These are phyloP conservation scores for Morinoia aosen DNA, from an alignment of 2,888 invertebrate genomes.

Conservation along the genomic window DNA sequence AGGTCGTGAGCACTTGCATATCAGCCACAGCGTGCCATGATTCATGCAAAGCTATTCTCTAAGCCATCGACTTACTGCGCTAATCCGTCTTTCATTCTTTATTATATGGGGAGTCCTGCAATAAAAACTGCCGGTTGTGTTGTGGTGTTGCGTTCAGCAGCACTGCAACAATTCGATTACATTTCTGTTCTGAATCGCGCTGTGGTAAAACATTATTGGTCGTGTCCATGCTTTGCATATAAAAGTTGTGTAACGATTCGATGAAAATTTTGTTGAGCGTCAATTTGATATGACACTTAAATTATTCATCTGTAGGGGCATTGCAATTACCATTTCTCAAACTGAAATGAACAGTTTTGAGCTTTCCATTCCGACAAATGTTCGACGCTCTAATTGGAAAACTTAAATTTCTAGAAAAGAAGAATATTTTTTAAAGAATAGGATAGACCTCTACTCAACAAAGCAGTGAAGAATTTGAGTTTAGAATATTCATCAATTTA, in stretches of 20 bases:
- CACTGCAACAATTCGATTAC: not conserved
- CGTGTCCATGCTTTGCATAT: not conserved
- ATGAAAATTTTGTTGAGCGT: not conserved
- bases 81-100: not conserved
- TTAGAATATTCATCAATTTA: too few species aligned
- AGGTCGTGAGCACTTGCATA: not conserved
- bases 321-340: not conserved
- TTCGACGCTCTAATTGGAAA: not conserved
- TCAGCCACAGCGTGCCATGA: not conserved
- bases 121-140: too few species aligned
- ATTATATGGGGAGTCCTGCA: too few species aligned
- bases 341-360: not conserved
- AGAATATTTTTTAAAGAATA: too few species aligned
- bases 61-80: too few species aligned
- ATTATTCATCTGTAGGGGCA: not conserved
- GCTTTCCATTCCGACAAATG: not conserved
- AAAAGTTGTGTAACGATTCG: not conserved
- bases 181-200: not conserved
- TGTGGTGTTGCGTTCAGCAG: not conserved
- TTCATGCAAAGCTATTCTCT: not conserved
- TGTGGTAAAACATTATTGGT: not conserved
- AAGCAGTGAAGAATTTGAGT: too few species aligned
- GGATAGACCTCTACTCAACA: too few species aligned
- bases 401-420: too few species aligned
- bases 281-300: not conserved